Base-by-base conservation (phyloP, 2,888 invertebrate species). In the Scaptomyza caliginosa region DNA sequence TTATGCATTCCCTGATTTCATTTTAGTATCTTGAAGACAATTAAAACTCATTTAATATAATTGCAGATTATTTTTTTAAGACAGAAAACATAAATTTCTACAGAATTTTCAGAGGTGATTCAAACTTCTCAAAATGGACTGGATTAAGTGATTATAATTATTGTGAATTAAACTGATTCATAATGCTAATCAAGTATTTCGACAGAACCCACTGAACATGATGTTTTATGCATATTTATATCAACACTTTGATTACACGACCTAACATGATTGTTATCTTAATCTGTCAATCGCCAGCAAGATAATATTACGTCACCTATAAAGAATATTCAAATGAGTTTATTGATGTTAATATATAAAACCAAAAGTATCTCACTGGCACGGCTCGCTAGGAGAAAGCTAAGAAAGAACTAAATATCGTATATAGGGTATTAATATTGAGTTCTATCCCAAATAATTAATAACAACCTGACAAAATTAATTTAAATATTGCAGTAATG, bases 401-500 rank as follows among this genome's bases (percentile, higher is more conserved):
- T n/a, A n/a, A n/a, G n/a, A n/a, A n/a, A n/a, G n/a, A n/a, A n/a
- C n/a, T n/a, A n/a, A n/a, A n/a, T n/a, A n/a, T n/a, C n/a, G n/a
- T n/a, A n/a, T n/a, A 10, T 26, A 26, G 26, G 7, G 7, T 26
- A 3, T 26, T 26, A 26, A 10, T 26, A 8, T 28, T 11, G 2
- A 26, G 7, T 26, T 26, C 10, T 10, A 28, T 0, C 30, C 8
- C 21, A 32, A 46, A 4, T 10, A 16, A 51, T 17, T 16, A 19
- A 42, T 8, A n/a, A 40, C 0, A 17, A 5, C 3, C 28, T 3
- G 4, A 6, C 21, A 28, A 11, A 24, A n/a, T 34, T 40, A 10
- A 40, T 65, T 64, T 64, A 49, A 32, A 34, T 28, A 19, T 3
- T 55, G 73, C 57, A 62, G 32, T 67, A 45, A 56, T 6, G 38